Conservation (phyloP, 2,797 vertebrate species). For the Molothrus aeneus region DNA sequence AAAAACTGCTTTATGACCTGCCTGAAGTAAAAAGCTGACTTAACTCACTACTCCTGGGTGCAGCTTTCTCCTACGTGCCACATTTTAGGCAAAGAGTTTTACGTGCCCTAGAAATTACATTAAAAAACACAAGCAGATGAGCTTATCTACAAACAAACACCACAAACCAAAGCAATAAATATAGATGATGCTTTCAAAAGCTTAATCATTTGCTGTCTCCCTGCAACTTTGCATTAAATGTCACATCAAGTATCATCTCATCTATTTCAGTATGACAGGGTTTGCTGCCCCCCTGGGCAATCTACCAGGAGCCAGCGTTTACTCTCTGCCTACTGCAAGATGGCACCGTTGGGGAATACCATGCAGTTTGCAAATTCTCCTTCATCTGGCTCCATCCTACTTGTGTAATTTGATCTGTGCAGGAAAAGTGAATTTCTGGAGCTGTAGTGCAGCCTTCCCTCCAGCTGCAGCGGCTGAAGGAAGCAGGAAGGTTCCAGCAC, state of each 20-base stretch:
- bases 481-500: neutral
- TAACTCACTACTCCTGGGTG: neutral
- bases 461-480: neutral
- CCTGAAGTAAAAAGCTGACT: neutral
- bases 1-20: neutral
- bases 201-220: neutral
- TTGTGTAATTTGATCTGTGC: neutral
- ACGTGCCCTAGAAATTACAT: neutral
- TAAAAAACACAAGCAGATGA: neutral
- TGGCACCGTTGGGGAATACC: neutral
- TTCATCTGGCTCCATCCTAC: neutral
- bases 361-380: neutral
- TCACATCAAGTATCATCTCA: conserved; percentile 22
- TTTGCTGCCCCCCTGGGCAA: neutral
- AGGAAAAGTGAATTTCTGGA: neutral
- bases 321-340: neutral
- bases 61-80: neutral
- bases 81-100: neutral
- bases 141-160: neutral
- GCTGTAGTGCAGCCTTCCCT: neutral
- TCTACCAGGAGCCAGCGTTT: neutral
- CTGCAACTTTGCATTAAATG: conserved; percentile 18
- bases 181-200: neutral
- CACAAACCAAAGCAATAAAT: neutral
- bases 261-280: conserved; percentile 43